Evolutionary conservation across 1,140 invertebrate genomes (phyloP).

Genomic region (Drosophila ogumai): DNA sequence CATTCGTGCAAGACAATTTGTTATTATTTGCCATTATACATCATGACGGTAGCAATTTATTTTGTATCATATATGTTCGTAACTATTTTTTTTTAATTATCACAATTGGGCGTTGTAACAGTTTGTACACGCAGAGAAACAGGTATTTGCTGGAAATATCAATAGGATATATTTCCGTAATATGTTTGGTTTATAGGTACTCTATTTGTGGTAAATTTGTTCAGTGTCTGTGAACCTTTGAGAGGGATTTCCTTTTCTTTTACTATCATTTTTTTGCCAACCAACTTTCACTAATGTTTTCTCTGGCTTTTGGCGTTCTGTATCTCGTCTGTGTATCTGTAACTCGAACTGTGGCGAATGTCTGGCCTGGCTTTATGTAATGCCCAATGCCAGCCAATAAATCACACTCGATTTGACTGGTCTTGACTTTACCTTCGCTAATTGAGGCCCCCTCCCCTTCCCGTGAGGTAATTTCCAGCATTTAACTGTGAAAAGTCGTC

Average conservation of each 20-base stretch:
- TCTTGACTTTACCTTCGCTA: slow-evolving; percentile 51
- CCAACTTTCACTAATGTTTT: slow-evolving; percentile 68
- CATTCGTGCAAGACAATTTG: slow-evolving; percentile 69
- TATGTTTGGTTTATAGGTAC: not conserved
- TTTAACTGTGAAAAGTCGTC: slow-evolving; percentile 72
- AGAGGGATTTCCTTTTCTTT: slow-evolving; percentile 29
- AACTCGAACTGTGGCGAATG: slow-evolving; percentile 7
- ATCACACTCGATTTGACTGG: slow-evolving; percentile 27
- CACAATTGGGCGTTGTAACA: slow-evolving; percentile 55
- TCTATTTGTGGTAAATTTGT: not conserved
- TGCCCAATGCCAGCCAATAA: slow-evolving; percentile 54
- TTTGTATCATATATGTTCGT: slow-evolving; percentile 29
- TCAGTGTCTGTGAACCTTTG: slow-evolving; percentile 15
- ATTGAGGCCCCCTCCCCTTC: slow-evolving; percentile 8
- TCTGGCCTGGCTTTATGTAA: slow-evolving; percentile 24
- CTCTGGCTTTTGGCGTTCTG: slow-evolving; percentile 27
- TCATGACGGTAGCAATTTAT: slow-evolving; percentile 72
- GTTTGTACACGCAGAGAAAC: slow-evolving; percentile 14
- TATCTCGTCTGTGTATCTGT: slow-evolving; percentile 12
- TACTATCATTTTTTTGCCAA: slow-evolving; percentile 18
- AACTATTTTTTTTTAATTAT: slow-evolving; percentile 71
- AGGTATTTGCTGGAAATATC: not conserved
- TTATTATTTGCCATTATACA: slow-evolving; percentile 81
- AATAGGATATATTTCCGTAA: not conserved
- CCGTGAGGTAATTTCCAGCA: slow-evolving; percentile 33